Evolutionary conservation across 2,113 vertebrate species (phyloP).

Genomic region (Xiphophorus hellerii): DNA sequence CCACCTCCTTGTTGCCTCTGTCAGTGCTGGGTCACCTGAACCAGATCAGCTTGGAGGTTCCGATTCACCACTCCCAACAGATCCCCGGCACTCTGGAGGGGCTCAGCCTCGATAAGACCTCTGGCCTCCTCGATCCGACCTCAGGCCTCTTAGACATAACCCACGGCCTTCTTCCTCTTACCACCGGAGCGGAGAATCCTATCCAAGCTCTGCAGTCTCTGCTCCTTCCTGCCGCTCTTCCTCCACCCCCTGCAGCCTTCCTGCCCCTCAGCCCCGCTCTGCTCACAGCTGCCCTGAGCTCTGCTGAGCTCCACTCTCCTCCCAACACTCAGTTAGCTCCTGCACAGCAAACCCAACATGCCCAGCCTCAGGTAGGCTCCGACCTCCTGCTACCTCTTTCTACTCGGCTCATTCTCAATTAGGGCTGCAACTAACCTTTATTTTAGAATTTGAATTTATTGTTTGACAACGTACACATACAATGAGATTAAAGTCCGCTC

Average conservation of each 20-base stretch:
- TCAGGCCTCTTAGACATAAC: slow-evolving; percentile 83
- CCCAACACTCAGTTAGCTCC: slow-evolving; percentile 69
- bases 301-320: slow-evolving; percentile 73
- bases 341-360: slow-evolving; percentile 74
- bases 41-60: slow-evolving; percentile 80
- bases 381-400: slow-evolving; percentile 26
- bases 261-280: slow-evolving; percentile 86
- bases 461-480: too few species aligned
- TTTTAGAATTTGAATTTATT: too few species aligned
- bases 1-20: slow-evolving; percentile 81
- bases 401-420: not conserved
- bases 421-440: too few species aligned
- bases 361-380: slow-evolving; percentile 75
- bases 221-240: slow-evolving; percentile 79
- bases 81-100: slow-evolving; percentile 78
- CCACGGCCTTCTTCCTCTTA: slow-evolving; percentile 81
- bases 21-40: slow-evolving; percentile 74
- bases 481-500: too few species aligned
- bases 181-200: slow-evolving; percentile 69
- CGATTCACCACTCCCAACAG: slow-evolving; percentile 78
- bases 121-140: slow-evolving; percentile 81
- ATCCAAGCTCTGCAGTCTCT: slow-evolving; percentile 80
- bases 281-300: slow-evolving; percentile 84
- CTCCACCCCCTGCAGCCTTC: slow-evolving; percentile 77
- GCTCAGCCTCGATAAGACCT: slow-evolving; percentile 73